These are phyloP conservation scores for Sialia sialis DNA, from an alignment of 2,113 vertebrate genomes.

Conservation along the genomic window DNA sequence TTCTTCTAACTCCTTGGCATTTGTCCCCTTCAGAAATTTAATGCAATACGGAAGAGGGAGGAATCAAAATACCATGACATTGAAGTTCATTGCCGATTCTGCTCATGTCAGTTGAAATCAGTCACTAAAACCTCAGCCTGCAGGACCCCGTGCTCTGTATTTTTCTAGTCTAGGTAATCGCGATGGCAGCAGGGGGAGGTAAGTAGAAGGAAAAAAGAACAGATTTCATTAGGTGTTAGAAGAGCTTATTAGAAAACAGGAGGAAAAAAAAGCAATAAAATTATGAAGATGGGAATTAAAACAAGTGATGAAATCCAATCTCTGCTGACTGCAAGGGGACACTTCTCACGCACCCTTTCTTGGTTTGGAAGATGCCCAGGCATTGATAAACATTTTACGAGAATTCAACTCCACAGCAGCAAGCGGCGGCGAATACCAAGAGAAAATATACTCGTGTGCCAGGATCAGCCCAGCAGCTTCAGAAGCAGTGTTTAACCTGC, in stretches of 20 bases:
- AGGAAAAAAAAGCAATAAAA: not conserved
- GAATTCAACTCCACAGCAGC: not conserved
- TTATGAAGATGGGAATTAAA: slow-evolving; percentile 13
- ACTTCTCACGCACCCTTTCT: slow-evolving; percentile 11
- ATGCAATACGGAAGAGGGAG: not conserved
- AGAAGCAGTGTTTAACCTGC: not conserved
- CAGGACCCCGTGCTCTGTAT: slow-evolving; percentile 40
- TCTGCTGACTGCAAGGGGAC: slow-evolving; percentile 20
- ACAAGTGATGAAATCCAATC: slow-evolving; percentile 29
- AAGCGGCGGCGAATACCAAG: not conserved
- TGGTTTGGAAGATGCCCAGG: slow-evolving; percentile 53
- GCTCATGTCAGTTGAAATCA: slow-evolving; percentile 55
- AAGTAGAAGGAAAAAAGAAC: slow-evolving; percentile 56
- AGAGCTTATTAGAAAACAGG: slow-evolving; percentile 45
- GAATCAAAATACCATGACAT: slow-evolving; percentile 47
- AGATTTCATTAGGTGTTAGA: slow-evolving; percentile 50
- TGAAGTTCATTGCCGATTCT: slow-evolving; percentile 52
- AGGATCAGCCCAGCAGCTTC: slow-evolving; percentile 14
- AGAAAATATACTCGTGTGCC: not conserved
- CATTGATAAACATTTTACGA: slow-evolving; percentile 52
- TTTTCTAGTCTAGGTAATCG: slow-evolving; percentile 55
- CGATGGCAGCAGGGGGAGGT: slow-evolving; percentile 57
- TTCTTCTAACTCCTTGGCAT: slow-evolving; percentile 12
- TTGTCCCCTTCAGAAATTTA: slow-evolving; percentile 34
- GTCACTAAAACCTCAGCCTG: slow-evolving; percentile 40